Conservation (phyloP, 1,140 invertebrate genomes). For the Zaprionus nigranus region DNA sequence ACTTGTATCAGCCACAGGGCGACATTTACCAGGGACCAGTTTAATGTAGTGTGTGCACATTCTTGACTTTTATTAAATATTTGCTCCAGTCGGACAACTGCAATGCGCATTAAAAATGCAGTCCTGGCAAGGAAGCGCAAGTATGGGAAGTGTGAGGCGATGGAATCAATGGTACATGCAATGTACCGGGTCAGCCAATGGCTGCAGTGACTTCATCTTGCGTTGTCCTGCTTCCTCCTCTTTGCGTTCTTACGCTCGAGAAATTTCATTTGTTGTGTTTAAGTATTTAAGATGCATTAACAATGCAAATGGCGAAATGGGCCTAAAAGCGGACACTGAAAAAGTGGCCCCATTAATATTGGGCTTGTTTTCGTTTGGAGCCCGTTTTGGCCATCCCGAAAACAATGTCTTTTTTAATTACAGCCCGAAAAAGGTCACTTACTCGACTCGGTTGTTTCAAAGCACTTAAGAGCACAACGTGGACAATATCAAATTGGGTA, state of each 20-base stretch:
- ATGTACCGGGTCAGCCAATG: slow-evolving; percentile 61
- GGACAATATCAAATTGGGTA: neutral
- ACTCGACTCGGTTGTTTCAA: neutral
- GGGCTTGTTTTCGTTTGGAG: slow-evolving; percentile 15
- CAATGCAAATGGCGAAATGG: slow-evolving; percentile 20
- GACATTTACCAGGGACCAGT: slow-evolving; percentile 4
- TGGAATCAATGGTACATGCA: slow-evolving; percentile 70
- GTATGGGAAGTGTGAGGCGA: slow-evolving; percentile 49
- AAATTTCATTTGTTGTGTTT: slow-evolving; percentile 62
- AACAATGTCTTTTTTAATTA: slow-evolving; percentile 75
- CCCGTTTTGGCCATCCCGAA: slow-evolving; percentile 51
- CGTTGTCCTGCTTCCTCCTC: neutral
- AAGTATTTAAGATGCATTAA: slow-evolving; percentile 66
- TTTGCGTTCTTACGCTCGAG: neutral
- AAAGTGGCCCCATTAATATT: slow-evolving; percentile 70
- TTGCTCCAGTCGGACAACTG: slow-evolving; percentile 56
- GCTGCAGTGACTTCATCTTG: slow-evolving; percentile 49
- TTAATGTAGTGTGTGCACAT: slow-evolving; percentile 42
- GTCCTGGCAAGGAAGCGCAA: slow-evolving; percentile 31
- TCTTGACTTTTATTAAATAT: slow-evolving; percentile 69
- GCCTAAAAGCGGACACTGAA: slow-evolving; percentile 37
- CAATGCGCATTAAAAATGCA: slow-evolving; percentile 76
- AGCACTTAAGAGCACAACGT: slow-evolving; percentile 17
- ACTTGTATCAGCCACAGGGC: neutral
- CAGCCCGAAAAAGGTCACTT: slow-evolving; percentile 49